Percentiles rank a stretch among this genome's conserved stretches.
phyloP scores from a whole-genome alignment of 2,113 vertebrate species.

The Dissostichus mawsoni region DNA sequence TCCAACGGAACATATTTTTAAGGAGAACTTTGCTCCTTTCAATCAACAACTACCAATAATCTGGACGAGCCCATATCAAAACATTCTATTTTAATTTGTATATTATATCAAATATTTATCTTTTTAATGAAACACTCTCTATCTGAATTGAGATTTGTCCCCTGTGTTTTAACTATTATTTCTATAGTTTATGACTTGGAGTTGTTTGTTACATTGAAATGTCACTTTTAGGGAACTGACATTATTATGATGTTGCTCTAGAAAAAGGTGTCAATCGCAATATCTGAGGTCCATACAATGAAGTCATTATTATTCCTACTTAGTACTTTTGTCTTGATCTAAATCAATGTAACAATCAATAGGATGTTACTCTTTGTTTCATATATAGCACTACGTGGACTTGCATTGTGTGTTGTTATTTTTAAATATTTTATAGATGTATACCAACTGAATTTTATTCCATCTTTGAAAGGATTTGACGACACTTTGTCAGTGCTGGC shows the following conservation, averaged over 20 bases:
- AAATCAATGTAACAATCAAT: not conserved
- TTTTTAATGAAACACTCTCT: too few relatives aligned
- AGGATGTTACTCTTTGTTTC: not conserved
- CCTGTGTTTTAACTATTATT: not conserved
- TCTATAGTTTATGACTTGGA: not conserved
- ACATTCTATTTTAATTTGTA: not conserved
- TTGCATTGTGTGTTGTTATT: not conserved
- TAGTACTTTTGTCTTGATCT: not conserved
- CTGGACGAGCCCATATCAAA: not conserved
- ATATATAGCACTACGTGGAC: not conserved
- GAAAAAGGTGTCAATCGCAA: too few relatives aligned
- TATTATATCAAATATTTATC: too few relatives aligned
- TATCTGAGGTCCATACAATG: too few relatives aligned
- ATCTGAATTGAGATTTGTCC: not conserved
- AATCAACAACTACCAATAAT: not conserved
- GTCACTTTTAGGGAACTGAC: too few relatives aligned
- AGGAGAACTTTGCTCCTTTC: not conserved
- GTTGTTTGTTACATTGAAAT: not conserved
- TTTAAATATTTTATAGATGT: not conserved
- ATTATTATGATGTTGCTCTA: too few relatives aligned
- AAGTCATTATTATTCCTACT: too few relatives aligned
- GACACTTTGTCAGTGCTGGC: not conserved
- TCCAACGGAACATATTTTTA: not conserved
- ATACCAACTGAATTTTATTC: conserved; percentile 5
- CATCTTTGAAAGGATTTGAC: conserved; percentile 14